Percentiles rank a stretch among this genome's conserved stretches.
phyloP scores from a whole-genome alignment of 1,140 invertebrate genomes.

The Hycleus cichorii region DNA sequence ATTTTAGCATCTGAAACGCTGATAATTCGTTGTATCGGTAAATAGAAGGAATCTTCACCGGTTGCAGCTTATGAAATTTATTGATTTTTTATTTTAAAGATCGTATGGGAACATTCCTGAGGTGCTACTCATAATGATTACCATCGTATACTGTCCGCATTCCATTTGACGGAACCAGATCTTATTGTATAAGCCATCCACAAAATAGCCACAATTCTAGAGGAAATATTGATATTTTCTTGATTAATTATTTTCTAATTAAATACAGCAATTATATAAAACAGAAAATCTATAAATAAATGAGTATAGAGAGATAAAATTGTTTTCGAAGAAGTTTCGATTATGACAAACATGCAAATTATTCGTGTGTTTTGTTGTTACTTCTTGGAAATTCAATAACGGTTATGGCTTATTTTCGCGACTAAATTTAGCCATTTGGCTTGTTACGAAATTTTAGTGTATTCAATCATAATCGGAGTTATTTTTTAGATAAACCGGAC shows the following conservation, averaged over 20 bases:
- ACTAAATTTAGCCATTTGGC: background rate
- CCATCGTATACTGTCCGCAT: conserved; percentile 12
- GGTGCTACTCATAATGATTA: conserved; percentile 11
- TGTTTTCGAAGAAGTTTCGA: no score
- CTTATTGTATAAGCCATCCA: background rate
- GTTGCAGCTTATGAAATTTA: no score
- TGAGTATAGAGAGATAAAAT: no score
- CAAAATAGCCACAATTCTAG: no score
- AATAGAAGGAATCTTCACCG: no score
- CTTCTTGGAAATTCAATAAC: background rate
- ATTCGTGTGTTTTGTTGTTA: no score
- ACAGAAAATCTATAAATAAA: no score
- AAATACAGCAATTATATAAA: background rate
- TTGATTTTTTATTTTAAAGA: no score
- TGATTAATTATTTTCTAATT: background rate
- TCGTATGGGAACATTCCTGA: conserved; percentile 10
- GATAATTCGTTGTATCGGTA: no score
- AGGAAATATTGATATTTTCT: no score
- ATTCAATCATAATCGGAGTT: conserved; percentile 1
- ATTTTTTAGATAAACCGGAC: background rate
- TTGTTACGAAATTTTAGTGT: background rate
- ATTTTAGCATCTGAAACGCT: no score
- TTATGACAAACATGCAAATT: no score
- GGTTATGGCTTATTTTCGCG: background rate
- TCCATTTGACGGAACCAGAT: conserved; percentile 11